A percentile compares a stretch with the other conserved stretches of the same genome.
Evolutionary conservation across 2,888 invertebrate species (phyloP).

Genomic region (Chironomus tentans): DNA sequence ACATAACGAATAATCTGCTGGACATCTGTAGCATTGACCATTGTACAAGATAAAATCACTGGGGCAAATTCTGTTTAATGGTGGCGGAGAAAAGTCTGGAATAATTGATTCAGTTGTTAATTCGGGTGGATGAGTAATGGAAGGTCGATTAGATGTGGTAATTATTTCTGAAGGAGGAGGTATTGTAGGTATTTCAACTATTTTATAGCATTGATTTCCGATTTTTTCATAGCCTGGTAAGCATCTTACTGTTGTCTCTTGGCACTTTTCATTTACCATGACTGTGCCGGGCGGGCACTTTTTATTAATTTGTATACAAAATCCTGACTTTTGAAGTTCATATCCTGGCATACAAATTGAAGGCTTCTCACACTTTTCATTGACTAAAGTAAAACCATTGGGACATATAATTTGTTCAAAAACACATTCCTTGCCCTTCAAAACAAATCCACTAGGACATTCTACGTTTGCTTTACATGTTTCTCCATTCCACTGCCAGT

Average conservation of each 20-base stretch:
- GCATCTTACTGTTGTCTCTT: not conserved
- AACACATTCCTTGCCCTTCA: not conserved
- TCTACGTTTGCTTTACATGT: not conserved
- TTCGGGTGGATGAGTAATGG: not conserved
- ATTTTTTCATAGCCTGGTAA: not conserved
- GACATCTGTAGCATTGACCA: constrained; percentile 9
- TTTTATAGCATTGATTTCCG: not conserved
- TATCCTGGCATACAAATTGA: constrained; percentile 8
- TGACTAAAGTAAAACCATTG: not conserved
- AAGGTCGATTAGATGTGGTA: not conserved
- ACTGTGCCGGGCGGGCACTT: not conserved
- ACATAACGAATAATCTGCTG: not conserved
- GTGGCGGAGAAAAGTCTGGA: not conserved
- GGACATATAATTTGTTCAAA: constrained; percentile 5
- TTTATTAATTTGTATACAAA: not conserved
- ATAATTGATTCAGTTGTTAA: not conserved
- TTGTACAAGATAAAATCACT: not conserved
- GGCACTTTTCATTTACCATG: not conserved
- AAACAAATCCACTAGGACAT: constrained; percentile 4
- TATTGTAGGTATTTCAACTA: not conserved
- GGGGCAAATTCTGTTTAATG: not conserved
- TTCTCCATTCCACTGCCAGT: not conserved
- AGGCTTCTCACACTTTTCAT: not conserved
- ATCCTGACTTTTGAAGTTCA: not conserved
- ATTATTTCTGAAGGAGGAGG: not conserved